These are phyloP conservation scores for Gastrophysa polygoni DNA, from an alignment of 2,888 invertebrate genomes.

Conservation along the genomic window DNA sequence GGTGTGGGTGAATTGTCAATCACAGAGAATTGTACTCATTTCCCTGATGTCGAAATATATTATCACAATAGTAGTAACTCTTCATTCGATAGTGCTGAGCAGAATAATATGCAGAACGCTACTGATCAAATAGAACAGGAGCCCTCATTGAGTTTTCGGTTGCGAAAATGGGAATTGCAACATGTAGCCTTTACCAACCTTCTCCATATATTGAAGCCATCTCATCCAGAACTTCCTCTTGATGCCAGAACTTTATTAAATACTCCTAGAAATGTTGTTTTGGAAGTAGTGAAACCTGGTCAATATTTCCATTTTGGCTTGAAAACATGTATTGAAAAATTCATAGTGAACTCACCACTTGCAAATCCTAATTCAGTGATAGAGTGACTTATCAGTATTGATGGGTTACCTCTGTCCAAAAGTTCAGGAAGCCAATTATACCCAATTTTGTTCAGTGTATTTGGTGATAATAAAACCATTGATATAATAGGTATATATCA, in stretches of 20 bases:
- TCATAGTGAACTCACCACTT: neutral
- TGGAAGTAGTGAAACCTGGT: constrained; percentile 14
- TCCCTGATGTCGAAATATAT: neutral
- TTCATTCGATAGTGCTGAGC: neutral
- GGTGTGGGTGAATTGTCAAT: neutral
- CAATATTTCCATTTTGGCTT: constrained; percentile 23
- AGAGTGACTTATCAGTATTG: constrained; percentile 9
- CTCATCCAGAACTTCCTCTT: constrained; percentile 7
- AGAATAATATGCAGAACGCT: neutral
- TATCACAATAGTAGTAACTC: neutral
- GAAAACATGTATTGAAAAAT: constrained; percentile 8
- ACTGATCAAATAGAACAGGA: neutral
- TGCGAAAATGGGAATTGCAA: constrained; percentile 3
- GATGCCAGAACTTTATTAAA: constrained; percentile 11
- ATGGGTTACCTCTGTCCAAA: constrained; percentile 15
- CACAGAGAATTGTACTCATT: neutral
- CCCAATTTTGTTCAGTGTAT: constrained; percentile 17
- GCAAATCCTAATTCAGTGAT: neutral
- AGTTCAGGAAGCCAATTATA: constrained; percentile 20
- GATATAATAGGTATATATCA: constrained; percentile 27
- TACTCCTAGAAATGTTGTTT: neutral
- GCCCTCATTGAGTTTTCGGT: neutral
- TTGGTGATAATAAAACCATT: constrained; percentile 1
- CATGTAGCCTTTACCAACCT: neutral
- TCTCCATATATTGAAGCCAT: constrained; percentile 6